Evolutionary conservation across 2,113 vertebrate genomes (phyloP), one percentile per base, ranked within the genome.

Genomic region (Etia nguti): DNA sequence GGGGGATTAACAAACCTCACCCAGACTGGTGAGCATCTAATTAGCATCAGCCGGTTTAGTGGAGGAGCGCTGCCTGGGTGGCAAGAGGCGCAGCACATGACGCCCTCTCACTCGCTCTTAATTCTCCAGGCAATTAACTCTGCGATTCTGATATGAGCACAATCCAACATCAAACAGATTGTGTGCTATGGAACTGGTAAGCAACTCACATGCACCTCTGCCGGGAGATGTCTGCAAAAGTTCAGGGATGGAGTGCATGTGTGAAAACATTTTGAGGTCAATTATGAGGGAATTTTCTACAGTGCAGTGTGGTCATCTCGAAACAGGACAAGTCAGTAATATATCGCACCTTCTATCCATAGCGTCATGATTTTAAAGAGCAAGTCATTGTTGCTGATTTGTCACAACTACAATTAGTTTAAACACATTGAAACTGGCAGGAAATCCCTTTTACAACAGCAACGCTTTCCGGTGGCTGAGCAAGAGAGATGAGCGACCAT

Each of bases 221-320:
- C 24, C 0, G 2, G 24, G 10, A 11, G 31, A 20, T 31, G 43
- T 31, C 70, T 50, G 26, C 41, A 4, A 31, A 31, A 5, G 16
- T 75, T 75, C 43, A 75, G 70, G 43, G 43, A 1, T 48, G 22
- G 9, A 48, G 68, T 48, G 68, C 1, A 15, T 24, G 65, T 41
- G 62, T 36, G 20, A 38, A 68, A 68, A 68, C 20, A 36, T 62
- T 0, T 62, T 62, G 10, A 62, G 31, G 31, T n/a, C 31, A 12
- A 6, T n/a, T 36, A 36, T n/a, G 60, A 36, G 60, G 60, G 10
- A 36, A 0, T 65, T 36, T 65, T 18, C 57, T 12, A 18, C 60
- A 8, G 18, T 65, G 60, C 31, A 36, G 4, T 6, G 36, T 43
- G 65, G n/a, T 70, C 65, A 10, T 5, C 38, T 70, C 12, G 12